These are phyloP conservation scores for Pipistrellus kuhlii DNA, from an alignment of 2,797 vertebrate genomes.

Conservation along the genomic window DNA sequence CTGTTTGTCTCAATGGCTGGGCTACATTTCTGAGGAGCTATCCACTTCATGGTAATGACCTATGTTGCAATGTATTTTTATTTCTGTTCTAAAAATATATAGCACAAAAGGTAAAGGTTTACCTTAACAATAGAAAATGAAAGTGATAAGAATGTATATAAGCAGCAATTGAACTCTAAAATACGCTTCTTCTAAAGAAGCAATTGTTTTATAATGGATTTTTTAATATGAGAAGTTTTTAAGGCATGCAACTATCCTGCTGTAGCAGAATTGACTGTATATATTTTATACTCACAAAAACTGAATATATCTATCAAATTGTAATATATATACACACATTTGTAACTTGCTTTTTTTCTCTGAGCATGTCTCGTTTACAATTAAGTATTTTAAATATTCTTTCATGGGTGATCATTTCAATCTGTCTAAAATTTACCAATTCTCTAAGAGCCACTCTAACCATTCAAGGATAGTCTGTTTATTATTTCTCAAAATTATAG, in stretches of 20 bases:
- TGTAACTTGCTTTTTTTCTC: background rate
- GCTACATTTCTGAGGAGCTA: constrained; percentile 9
- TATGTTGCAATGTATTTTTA: background rate
- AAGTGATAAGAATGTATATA: background rate
- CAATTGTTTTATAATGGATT: constrained; percentile 7
- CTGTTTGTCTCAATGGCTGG: background rate
- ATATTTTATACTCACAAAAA: constrained; percentile 18
- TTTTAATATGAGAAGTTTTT: constrained; percentile 42
- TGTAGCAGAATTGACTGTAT: background rate
- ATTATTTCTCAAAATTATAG: constrained; percentile 3
- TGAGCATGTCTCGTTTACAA: background rate
- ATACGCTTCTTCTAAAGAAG: background rate
- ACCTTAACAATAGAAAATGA: constrained; percentile 37
- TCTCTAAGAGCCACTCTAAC: constrained; percentile 5
- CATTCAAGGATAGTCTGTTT: background rate
- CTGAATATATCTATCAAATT: background rate
- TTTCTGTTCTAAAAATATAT: constrained; percentile 30
- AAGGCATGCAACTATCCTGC: background rate
- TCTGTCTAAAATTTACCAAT: background rate
- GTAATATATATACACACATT: background rate
- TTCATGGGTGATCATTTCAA: background rate
- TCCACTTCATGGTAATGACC: background rate
- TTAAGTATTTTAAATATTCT: constrained; percentile 21
- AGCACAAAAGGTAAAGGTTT: constrained; percentile 25
- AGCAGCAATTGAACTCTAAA: background rate